Evolutionary conservation across 2,888 invertebrate genomes (phyloP).

Genomic region (Tenthredo livida): DNA sequence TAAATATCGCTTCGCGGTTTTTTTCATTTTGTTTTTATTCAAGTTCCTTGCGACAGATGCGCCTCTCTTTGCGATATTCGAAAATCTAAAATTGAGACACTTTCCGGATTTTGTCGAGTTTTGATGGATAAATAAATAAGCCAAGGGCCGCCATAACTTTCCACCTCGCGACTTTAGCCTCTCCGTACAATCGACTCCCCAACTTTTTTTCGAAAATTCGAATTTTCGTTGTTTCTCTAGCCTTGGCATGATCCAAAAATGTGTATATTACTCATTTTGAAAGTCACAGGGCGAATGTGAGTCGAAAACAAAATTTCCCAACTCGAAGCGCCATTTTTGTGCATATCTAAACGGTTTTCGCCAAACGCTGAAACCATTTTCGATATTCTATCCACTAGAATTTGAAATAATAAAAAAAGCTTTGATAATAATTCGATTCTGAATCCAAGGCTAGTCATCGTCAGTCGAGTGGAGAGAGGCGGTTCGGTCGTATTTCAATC

Average conservation of each 20-base stretch:
- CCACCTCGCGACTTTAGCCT: constrained; percentile 5
- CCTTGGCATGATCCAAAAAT: constrained; percentile 2
- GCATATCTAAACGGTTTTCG: not conserved
- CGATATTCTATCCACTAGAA: not conserved
- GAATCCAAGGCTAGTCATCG: not conserved
- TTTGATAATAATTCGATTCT: not conserved
- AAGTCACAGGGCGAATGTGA: not conserved
- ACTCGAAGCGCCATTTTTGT: not conserved
- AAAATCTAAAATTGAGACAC: not conserved
- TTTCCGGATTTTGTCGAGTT: not conserved
- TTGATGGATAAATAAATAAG: not conserved
- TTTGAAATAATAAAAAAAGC: not conserved
- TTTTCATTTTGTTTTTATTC: too few relatives aligned
- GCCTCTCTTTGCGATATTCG: not conserved
- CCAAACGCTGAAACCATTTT: not conserved
- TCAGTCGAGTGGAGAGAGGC: not conserved
- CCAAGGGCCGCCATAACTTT: not conserved
- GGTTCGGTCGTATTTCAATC: not conserved
- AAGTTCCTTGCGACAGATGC: not conserved
- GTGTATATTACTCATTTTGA: not conserved
- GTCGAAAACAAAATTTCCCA: not conserved
- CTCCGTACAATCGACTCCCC: not conserved
- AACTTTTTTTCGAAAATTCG: not conserved
- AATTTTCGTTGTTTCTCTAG: not conserved
- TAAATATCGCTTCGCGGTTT: constrained; percentile 18